phyloP scores from a whole-genome alignment of 1,140 invertebrate genomes.

The Hermatobates lingyangjiaoensis region DNA sequence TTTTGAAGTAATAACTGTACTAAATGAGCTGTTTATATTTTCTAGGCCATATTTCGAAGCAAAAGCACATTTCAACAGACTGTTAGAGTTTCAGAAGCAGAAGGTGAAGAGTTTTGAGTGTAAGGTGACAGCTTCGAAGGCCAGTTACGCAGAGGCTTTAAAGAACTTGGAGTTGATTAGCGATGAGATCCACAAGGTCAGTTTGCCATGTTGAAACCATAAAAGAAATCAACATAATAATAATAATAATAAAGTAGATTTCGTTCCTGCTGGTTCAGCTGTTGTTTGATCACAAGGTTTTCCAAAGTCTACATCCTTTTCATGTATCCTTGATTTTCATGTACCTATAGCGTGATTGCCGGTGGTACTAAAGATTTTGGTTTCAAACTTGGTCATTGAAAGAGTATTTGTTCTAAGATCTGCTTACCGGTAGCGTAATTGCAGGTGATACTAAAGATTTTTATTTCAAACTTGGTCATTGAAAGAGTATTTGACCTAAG shows the following conservation, averaged over 20 bases:
- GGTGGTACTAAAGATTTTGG: too few species aligned
- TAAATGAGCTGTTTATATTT: too few species aligned
- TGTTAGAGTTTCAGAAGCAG: slow-evolving; percentile 33
- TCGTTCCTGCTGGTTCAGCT: background rate
- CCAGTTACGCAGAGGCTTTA: slow-evolving; percentile 32
- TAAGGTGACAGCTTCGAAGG: slow-evolving; percentile 23
- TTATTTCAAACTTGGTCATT: too few species aligned
- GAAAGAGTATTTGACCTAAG: too few species aligned
- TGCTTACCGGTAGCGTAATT: too few species aligned
- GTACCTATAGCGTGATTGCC: too few species aligned
- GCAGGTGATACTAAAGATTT: too few species aligned
- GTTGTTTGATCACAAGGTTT: too few species aligned
- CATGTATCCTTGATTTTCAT: background rate
- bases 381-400: too few species aligned
- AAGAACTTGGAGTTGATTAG: slow-evolving; percentile 33
- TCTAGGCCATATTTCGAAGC: slow-evolving; percentile 37
- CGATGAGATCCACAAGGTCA: slow-evolving; percentile 33
- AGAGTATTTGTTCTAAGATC: too few species aligned
- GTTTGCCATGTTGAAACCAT: background rate
- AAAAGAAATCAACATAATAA: background rate
- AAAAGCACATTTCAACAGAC: slow-evolving; percentile 34
- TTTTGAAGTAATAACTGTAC: slow-evolving; percentile 1
- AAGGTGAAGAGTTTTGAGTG: slow-evolving; percentile 29
- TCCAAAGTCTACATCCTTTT: background rate
- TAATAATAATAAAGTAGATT: too few species aligned